Conservation (phyloP, 2,797 vertebrate genomes). For the Xenops minutus region DNA sequence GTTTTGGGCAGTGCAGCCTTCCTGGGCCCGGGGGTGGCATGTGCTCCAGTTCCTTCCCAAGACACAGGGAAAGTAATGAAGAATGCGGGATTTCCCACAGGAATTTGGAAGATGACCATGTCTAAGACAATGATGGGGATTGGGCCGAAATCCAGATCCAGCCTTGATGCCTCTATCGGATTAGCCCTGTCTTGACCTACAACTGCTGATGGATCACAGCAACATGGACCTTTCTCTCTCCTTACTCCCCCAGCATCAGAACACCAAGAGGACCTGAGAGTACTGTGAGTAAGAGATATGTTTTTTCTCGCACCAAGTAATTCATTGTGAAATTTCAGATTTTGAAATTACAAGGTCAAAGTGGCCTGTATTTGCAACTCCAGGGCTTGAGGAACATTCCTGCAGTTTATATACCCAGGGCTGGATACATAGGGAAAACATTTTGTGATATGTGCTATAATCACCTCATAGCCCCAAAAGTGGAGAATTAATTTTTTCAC, state of each 20-base stretch:
- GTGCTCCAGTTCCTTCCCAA: not conserved
- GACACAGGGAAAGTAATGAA: not conserved
- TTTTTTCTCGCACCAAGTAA: not conserved
- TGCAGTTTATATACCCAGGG: not conserved
- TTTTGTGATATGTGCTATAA: not conserved
- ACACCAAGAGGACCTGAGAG: not conserved
- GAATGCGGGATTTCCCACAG: not conserved
- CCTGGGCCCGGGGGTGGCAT: accelerated
- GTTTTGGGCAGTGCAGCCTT: not conserved
- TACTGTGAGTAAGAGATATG: constrained; percentile 6
- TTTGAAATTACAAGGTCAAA: constrained; percentile 3
- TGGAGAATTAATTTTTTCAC: constrained; percentile 2
- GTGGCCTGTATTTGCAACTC: not conserved
- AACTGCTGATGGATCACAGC: not conserved
- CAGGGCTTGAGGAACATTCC: not conserved
- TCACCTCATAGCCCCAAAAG: not conserved
- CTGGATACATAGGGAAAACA: not conserved
- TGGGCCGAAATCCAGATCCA: not conserved
- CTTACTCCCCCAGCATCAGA: not conserved
- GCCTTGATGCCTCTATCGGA: not conserved
- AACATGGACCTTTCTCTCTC: not conserved
- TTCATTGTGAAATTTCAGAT: not conserved
- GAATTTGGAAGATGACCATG: not conserved
- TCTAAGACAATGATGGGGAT: not conserved
- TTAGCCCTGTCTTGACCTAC: not conserved